Base-by-base conservation (phyloP, 2,113 vertebrate genomes). In the Grammomys surdaster region DNA sequence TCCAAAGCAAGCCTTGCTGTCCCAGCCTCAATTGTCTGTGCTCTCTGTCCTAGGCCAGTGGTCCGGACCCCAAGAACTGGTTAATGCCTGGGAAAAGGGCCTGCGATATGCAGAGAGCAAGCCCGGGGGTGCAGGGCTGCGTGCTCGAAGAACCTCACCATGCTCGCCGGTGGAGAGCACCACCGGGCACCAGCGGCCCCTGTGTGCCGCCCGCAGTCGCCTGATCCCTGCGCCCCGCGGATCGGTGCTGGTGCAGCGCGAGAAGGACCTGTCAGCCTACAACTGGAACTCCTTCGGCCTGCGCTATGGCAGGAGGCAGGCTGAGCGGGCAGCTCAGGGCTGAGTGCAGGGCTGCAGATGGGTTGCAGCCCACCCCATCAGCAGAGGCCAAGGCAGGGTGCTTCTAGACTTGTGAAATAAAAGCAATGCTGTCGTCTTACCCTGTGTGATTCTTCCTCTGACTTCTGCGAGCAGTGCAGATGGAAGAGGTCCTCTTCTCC, bases 221-320 rank as follows among this genome's bases (percentile, higher is more conserved):
- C 85, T 84, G 94, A 96, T 95, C 54, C 76, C 97, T 1, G 67
- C 95, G 5, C 97, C 92, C 19, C 88, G 94, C 40, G 95, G 94
- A 19, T 22, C 95, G 0, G 60, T 92, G 95, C 93, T 95, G 63
- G 98, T 98, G 85, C 98, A 97, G 91, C 97, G 97, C 7, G 97
- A 98, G 70, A 96, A 98, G 77, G 98, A 98, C 81, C 94, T 98
- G n/a, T 95, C 98, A 0, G 78, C 98, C 43, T 99, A 98, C 96
- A 99, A 99, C 95, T 98, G 98, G 97, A 99, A 99, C 90, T 98
- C 98, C 19, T 99, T 99, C 4, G 98, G 99, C 20, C 97, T 99
- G 70, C 98, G 98, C 92, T 99, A 98, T 0, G 98, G 99, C 67
- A 98, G 98, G 97, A 97, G 98, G 93, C 89, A 87, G 86, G 36